Conservation (phyloP, 1,140 invertebrate species). For the Leptinotarsa lineolata region DNA sequence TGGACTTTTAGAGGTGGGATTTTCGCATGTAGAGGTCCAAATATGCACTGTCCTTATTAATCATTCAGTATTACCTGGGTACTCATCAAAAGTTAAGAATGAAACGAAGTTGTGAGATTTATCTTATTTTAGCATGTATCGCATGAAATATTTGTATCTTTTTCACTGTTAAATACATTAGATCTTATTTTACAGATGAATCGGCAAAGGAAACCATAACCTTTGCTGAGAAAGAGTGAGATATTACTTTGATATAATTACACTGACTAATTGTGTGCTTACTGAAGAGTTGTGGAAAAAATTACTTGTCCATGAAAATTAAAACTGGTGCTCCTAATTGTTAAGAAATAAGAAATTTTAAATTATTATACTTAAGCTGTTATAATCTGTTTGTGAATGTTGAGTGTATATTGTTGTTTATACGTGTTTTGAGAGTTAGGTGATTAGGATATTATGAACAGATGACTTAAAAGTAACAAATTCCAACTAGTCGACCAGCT, state of each 20-base stretch:
- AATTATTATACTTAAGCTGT: background rate
- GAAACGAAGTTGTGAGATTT: too few species aligned
- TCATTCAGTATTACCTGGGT: too few species aligned
- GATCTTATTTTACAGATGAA: constrained; percentile 34
- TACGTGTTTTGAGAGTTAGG: background rate
- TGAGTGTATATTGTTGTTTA: constrained; percentile 1
- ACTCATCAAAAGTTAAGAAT: too few species aligned
- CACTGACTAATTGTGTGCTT: background rate
- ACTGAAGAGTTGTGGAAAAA: background rate
- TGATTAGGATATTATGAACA: background rate
- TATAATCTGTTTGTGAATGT: background rate
- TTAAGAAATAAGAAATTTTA: background rate
- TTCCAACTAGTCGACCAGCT: too few species aligned
- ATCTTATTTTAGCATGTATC: constrained; percentile 10
- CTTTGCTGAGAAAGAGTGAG: constrained; percentile 23
- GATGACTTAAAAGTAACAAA: background rate
- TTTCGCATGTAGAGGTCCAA: too few species aligned
- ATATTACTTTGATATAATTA: constrained; percentile 25
- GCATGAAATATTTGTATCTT: constrained; percentile 6
- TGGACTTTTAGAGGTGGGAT: too few species aligned
- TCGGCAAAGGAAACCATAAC: constrained; percentile 33
- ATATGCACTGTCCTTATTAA: too few species aligned
- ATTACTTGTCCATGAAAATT: too few species aligned
- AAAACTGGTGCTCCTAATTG: too few species aligned
- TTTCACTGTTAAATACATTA: background rate